These are phyloP conservation scores for Idaea straminata DNA, from an alignment of 2,888 invertebrate genomes.

Conservation along the genomic window DNA sequence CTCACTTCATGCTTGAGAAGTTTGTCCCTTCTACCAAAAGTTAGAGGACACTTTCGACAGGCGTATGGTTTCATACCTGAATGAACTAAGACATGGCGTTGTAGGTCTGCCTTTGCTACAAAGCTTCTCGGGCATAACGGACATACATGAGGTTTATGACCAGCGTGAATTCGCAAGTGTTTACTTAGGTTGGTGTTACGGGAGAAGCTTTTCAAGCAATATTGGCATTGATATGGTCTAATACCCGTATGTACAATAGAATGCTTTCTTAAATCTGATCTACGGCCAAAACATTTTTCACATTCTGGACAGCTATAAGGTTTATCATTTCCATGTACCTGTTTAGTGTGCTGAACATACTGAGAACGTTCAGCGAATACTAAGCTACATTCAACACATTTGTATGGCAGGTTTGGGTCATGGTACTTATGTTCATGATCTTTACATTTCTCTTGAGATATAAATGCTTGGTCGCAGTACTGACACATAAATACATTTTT, in stretches of 20 bases:
- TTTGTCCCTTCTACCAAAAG: constrained; percentile 85
- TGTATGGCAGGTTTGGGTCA: constrained; percentile 81
- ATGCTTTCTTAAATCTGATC: constrained; percentile 86
- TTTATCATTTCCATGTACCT: constrained; percentile 84
- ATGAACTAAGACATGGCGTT: constrained; percentile 84
- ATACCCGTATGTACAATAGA: constrained; percentile 89
- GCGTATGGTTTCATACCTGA: constrained; percentile 83
- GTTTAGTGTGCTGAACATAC: constrained; percentile 83
- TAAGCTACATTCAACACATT: constrained; percentile 81
- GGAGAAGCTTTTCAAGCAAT: constrained; percentile 87
- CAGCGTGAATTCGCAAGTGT: constrained; percentile 86
- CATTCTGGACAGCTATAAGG: constrained; percentile 86
- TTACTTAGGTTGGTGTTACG: constrained; percentile 88
- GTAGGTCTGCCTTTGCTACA: constrained; percentile 83
- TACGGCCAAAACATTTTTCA: constrained; percentile 84
- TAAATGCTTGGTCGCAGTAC: constrained; percentile 86
- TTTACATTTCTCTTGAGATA: constrained; percentile 82
- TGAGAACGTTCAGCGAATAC: constrained; percentile 82
- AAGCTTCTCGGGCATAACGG: constrained; percentile 86
- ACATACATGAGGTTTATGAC: constrained; percentile 86
- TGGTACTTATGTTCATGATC: constrained; percentile 83
- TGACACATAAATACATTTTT: constrained; percentile 86
- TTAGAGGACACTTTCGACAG: constrained; percentile 83
- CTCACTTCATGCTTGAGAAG: constrained; percentile 83
- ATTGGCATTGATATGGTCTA: constrained; percentile 85